Percentiles rank a stretch among this genome's conserved stretches.
Conservation (phyloP, 2,797 vertebrate genomes). For the Clarias laeviceps region DNA sequence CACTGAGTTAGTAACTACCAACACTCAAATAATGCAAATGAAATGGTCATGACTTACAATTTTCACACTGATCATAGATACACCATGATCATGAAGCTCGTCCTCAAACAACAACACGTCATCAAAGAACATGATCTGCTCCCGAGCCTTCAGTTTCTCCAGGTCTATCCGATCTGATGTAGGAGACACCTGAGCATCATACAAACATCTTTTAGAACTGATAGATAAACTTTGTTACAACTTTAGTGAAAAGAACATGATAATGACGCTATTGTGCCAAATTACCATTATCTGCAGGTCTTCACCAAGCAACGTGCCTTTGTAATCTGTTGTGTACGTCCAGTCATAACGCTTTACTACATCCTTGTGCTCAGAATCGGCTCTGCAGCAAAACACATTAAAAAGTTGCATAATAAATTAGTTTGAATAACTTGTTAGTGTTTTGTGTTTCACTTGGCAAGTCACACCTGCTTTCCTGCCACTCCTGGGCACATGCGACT, state of each 20-base stretch:
- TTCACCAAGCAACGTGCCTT: slow-evolving; percentile 89
- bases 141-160: slow-evolving; percentile 92
- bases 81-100: slow-evolving; percentile 95
- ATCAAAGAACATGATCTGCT: slow-evolving; percentile 97
- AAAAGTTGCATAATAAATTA: background rate
- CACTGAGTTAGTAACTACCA: background rate
- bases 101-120: slow-evolving; percentile 96
- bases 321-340: slow-evolving; percentile 98
- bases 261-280: background rate
- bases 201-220: background rate
- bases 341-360: slow-evolving; percentile 92
- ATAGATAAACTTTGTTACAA: too few relatives aligned
- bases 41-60: slow-evolving; percentile 81
- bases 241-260: background rate
- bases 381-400: slow-evolving; percentile 67
- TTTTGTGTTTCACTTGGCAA: slow-evolving; percentile 46
- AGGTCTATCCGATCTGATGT: slow-evolving; percentile 90
- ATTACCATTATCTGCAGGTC: slow-evolving; percentile 81
- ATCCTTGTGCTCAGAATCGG: slow-evolving; percentile 92
- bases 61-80: slow-evolving; percentile 94
- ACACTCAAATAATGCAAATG: background rate
- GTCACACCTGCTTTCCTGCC: slow-evolving; percentile 90
- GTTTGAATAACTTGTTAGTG: background rate
- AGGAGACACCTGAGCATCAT: slow-evolving; percentile 75
- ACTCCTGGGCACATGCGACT: slow-evolving; percentile 95